These are phyloP conservation scores for Drosophila sp. DNA, from an alignment of 1,140 invertebrate species.

Conservation along the genomic window DNA sequence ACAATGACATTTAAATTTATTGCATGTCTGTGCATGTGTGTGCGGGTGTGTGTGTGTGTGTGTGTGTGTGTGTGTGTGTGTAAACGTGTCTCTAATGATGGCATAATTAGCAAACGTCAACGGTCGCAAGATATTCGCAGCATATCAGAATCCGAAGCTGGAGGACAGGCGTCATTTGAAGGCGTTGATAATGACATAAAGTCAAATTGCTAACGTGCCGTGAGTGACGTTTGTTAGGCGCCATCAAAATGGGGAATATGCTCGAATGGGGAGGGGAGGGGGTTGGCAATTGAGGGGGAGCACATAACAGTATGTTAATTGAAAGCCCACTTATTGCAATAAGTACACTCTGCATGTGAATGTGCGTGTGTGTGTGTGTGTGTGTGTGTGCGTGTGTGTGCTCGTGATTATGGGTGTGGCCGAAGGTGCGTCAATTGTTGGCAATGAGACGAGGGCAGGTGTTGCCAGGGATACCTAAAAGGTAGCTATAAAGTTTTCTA, in stretches of 20 bases:
- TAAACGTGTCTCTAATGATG: slow-evolving; percentile 66
- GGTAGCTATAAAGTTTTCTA: slow-evolving; percentile 74
- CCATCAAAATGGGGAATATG: neutral
- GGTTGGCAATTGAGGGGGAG: no score
- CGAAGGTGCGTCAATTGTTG: slow-evolving; percentile 26
- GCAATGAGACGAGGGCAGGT: neutral
- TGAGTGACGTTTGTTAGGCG: slow-evolving; percentile 4
- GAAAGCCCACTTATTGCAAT: slow-evolving; percentile 78
- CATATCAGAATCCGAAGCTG: slow-evolving; percentile 12
- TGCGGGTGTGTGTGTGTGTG: neutral
- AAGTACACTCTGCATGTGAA: slow-evolving; percentile 29
- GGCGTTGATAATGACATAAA: slow-evolving; percentile 77
- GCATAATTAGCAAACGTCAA: slow-evolving; percentile 75
- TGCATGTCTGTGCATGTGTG: slow-evolving; percentile 40
- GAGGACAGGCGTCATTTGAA: slow-evolving; percentile 39
- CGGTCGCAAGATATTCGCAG: slow-evolving; percentile 22
- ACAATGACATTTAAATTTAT: slow-evolving; percentile 72
- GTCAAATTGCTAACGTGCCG: slow-evolving; percentile 64
- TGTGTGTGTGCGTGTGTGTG: slow-evolving; percentile 24
- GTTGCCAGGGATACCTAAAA: slow-evolving; percentile 57
- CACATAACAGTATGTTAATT: slow-evolving; percentile 67
- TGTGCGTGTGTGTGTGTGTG: slow-evolving; percentile 5
- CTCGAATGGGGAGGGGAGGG: neutral
- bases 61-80: slow-evolving; percentile 21
- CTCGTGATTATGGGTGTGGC: slow-evolving; percentile 25